Evolutionary conservation across 2,113 vertebrate species (phyloP).

Genomic region (Circaetus cinerascens): DNA sequence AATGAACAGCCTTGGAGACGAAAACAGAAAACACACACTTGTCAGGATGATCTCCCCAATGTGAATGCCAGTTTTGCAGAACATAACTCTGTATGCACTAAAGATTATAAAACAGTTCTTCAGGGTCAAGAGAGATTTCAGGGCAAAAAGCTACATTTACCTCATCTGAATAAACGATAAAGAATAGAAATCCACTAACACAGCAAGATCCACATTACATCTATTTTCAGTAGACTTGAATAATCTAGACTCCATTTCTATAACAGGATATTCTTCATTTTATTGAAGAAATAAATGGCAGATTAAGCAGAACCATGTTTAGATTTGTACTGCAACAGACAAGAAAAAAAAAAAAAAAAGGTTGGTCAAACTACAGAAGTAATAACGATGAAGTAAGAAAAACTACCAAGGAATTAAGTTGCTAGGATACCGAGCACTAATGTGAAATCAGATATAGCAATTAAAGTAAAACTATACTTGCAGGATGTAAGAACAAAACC

Average conservation of each 20-base stretch:
- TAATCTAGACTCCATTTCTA: background rate
- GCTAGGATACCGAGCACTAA: slow-evolving; percentile 69
- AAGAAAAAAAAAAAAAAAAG: background rate
- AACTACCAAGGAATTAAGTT: slow-evolving; percentile 57
- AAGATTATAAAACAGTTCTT: slow-evolving; percentile 26
- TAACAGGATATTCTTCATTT: background rate
- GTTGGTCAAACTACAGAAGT: background rate
- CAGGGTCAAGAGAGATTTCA: slow-evolving; percentile 8
- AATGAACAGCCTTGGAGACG: slow-evolving; percentile 42
- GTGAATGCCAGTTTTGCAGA: slow-evolving; percentile 52
- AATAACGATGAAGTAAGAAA: background rate
- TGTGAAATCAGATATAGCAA: slow-evolving; percentile 75
- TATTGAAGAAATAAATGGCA: background rate
- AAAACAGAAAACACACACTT: slow-evolving; percentile 44
- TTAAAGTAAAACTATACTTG: slow-evolving; percentile 68
- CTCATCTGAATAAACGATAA: background rate
- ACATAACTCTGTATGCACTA: background rate
- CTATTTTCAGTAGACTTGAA: background rate
- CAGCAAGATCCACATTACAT: background rate
- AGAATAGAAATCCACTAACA: background rate
- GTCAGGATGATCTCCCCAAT: slow-evolving; percentile 42
- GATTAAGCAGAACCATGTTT: background rate
- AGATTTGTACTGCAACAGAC: background rate
- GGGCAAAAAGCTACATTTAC: slow-evolving; percentile 7
- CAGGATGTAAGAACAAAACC: slow-evolving; percentile 70